Conservation (phyloP, 2,113 vertebrate species). For the Emberiza fucata region DNA sequence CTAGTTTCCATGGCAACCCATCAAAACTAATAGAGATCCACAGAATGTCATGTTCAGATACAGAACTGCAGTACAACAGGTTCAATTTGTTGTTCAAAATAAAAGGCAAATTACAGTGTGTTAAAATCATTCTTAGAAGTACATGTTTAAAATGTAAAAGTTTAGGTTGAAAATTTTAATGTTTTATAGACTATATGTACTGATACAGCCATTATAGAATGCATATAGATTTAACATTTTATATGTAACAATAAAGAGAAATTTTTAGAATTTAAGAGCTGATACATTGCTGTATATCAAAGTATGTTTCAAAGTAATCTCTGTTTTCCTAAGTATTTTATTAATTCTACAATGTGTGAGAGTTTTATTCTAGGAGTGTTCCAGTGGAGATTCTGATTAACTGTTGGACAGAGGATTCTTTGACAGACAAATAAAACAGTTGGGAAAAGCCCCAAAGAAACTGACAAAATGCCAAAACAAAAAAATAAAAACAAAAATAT, state of each 20-base stretch:
- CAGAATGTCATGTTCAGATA: constrained; percentile 13
- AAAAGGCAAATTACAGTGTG: constrained; percentile 41
- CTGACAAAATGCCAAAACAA: not conserved
- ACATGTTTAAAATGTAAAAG: constrained; percentile 13
- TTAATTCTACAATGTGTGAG: not conserved
- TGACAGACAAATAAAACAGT: not conserved
- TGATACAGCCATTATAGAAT: not conserved
- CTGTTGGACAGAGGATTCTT: not conserved
- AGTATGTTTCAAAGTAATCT: not conserved
- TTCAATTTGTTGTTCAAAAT: constrained; percentile 57
- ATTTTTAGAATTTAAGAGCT: not conserved
- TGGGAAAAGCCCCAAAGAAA: not conserved
- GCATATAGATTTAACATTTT: not conserved
- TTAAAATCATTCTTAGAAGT: constrained; percentile 14
- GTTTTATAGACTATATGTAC: not conserved
- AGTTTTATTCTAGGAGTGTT: not conserved
- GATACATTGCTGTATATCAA: not conserved
- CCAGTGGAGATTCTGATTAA: not conserved
- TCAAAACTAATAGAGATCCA: constrained; percentile 60
- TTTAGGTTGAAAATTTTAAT: not conserved
- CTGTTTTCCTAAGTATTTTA: not conserved
- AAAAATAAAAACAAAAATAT: not conserved
- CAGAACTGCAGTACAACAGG: not conserved
- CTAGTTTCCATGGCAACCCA: constrained; percentile 67
- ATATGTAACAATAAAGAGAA: not conserved